Base-by-base conservation (phyloP, 2,888 invertebrate genomes). In the Lysandra bellargus region DNA sequence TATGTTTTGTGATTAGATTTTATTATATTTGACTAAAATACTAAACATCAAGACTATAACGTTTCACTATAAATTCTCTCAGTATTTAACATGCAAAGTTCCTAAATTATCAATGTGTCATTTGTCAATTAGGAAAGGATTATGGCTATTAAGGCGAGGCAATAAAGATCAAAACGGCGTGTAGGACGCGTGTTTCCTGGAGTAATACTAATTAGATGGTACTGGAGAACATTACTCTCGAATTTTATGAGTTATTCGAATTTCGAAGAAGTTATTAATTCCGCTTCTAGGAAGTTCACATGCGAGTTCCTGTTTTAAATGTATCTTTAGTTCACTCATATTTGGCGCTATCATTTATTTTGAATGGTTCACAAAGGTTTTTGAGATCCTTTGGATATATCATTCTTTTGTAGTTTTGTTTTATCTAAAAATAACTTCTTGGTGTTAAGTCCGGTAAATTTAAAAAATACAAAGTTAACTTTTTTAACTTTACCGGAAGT, bases 181-280 rank as follows among this genome's bases (percentile, higher is more conserved):
- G 69, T 17, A 69, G 14, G 69, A 64, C 30, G 75, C 75, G 75
- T 75, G 81, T 78, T 78, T 82, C 82, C 81, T 80, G 78, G 82
- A 81, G 81, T 83, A 84, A 81, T 85, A 85, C 86, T 87, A 89
- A 88, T 88, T 87, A 88, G 85, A 85, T 85, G 87, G 85, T 83
- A 84, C 86, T 85, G 86, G 84, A 84, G 83, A 84, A 81, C 83
- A 83, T 83, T 85, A 85, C 86, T 84, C 80, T 83, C 83, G 85
- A 85, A 88, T 86, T 86, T 85, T 86, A 87, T 89, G 89, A 89
- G 86, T 88, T 88, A 88, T 86, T 85, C 84, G 84, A 80, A 82
- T 85, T 89, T 88, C 89, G 82, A 81, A 85, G 89, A 89, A 82
- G 82, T 81, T 81, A 83, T 82, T 83, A 81, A 83, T 82, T 81